Evolutionary conservation across 2,113 vertebrate species (phyloP).

Genomic region (Calidris pugnax): DNA sequence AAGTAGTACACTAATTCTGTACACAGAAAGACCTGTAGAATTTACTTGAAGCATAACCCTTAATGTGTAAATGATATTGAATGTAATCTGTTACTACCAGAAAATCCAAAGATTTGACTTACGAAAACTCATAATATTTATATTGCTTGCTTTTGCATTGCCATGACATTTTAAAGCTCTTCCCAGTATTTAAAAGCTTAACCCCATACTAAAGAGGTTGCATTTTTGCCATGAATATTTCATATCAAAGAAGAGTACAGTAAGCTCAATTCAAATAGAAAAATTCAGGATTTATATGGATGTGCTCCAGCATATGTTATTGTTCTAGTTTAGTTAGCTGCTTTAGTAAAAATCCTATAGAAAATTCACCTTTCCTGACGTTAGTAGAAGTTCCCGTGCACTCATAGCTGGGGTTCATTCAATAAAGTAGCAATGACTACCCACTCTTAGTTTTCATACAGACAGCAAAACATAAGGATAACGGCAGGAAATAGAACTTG

Average conservation of each 20-base stretch:
- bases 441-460: neutral
- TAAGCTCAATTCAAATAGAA: slow-evolving; percentile 51
- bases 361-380: slow-evolving; percentile 11
- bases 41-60: slow-evolving; percentile 24
- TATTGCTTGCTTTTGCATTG: slow-evolving; percentile 17
- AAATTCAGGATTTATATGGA: slow-evolving; percentile 36
- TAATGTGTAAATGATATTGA: slow-evolving; percentile 12
- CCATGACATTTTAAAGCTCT: slow-evolving; percentile 59
- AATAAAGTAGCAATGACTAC: neutral
- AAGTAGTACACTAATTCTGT: neutral
- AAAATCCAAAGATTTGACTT: slow-evolving; percentile 50
- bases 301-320: slow-evolving; percentile 24
- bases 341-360: neutral
- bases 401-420: neutral
- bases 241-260: slow-evolving; percentile 8
- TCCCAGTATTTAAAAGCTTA: slow-evolving; percentile 45
- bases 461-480: neutral
- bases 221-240: slow-evolving; percentile 57
- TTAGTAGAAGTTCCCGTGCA: neutral
- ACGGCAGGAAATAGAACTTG: neutral
- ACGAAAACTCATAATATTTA: slow-evolving; percentile 22
- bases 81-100: slow-evolving; percentile 1
- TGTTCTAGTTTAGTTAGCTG: slow-evolving; percentile 4
- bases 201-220: slow-evolving; percentile 16
- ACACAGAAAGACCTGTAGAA: neutral